A percentile compares a stretch with the other conserved stretches of the same genome.
Evolutionary conservation across 2,888 invertebrate species (phyloP).

Genomic region (Mimas tiliae): DNA sequence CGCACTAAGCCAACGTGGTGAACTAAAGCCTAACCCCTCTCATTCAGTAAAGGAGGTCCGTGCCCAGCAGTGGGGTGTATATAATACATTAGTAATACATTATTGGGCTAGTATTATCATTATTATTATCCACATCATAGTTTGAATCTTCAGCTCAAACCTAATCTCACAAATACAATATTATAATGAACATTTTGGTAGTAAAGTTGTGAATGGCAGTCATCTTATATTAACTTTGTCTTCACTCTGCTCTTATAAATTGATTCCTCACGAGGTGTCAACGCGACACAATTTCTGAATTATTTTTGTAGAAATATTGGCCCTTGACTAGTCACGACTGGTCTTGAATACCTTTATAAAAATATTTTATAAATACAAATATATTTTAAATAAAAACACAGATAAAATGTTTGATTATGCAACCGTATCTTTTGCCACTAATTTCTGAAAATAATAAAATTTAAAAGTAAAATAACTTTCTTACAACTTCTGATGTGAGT

Average conservation of each 20-base stretch:
- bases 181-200: slow-evolving; percentile 5
- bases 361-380: slow-evolving; percentile 11
- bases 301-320: slow-evolving; percentile 3
- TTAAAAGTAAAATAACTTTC: neutral
- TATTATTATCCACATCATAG: neutral
- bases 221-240: slow-evolving; percentile 14
- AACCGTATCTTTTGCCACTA: no score
- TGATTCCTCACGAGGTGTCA: slow-evolving; percentile 22
- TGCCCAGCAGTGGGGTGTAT: no score
- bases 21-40: no score
- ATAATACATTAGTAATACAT: no score
- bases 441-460: no score
- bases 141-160: neutral
- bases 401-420: no score
- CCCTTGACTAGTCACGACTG: neutral
- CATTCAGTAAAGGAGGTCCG: no score
- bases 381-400: no score
- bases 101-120: no score
- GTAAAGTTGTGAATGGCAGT: slow-evolving; percentile 14
- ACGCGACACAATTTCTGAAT: neutral
- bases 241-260: slow-evolving; percentile 15
- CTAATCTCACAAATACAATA: slow-evolving; percentile 1
- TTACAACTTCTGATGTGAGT: neutral
- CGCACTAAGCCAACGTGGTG: no score
- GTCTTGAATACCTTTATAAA: neutral